These are phyloP conservation scores for Petaurus breviceps DNA, from an alignment of 2,113 vertebrate species.

Conservation along the genomic window DNA sequence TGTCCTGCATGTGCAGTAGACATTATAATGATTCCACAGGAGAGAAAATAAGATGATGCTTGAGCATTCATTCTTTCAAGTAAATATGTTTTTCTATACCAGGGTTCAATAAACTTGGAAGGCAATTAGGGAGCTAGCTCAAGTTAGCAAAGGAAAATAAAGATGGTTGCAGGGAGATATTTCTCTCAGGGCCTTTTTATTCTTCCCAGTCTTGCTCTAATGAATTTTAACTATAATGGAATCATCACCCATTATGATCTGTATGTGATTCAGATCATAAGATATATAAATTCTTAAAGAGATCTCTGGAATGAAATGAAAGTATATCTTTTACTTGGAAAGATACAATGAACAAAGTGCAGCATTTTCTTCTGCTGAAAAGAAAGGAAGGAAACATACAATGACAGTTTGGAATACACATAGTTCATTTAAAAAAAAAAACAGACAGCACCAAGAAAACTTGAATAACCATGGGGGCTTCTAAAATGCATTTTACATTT, in stretches of 20 bases:
- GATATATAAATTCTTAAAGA: neutral
- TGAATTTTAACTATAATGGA: neutral
- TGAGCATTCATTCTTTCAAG: neutral
- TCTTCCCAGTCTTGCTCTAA: neutral
- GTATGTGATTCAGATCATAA: neutral
- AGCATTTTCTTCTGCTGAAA: neutral
- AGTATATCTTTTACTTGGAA: neutral
- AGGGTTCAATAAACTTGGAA: neutral
- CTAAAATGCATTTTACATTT: neutral
- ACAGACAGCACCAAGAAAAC: neutral
- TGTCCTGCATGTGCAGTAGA: neutral
- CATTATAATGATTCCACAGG: neutral
- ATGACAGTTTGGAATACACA: neutral
- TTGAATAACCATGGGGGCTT: neutral
- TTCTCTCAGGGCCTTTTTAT: neutral
- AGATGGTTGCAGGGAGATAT: neutral
- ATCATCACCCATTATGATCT: neutral
- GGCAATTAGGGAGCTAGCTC: neutral
- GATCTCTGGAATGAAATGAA: neutral
- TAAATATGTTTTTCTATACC: neutral
- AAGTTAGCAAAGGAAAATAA: neutral
- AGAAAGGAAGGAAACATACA: neutral
- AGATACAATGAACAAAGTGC: neutral
- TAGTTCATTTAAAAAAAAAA: neutral
- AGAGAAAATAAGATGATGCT: neutral